These are phyloP conservation scores for Atta colombica DNA, from an alignment of 1,140 invertebrate genomes.

Conservation along the genomic window DNA sequence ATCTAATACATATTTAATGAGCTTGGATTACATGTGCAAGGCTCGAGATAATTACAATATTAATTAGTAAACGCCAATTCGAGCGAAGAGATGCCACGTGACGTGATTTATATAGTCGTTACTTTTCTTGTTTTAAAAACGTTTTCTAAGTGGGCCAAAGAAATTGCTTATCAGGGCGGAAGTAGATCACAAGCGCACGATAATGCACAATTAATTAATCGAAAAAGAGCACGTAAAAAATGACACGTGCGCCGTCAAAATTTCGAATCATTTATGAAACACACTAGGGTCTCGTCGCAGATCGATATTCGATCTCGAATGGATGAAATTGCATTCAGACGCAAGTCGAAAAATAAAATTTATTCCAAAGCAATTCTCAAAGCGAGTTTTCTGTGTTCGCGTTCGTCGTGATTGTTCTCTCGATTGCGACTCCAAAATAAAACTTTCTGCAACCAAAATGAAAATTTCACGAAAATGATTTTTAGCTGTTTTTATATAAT, in stretches of 20 bases:
- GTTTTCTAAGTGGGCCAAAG: slow-evolving; percentile 53
- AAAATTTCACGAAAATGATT: not conserved
- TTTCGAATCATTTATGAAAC: not conserved
- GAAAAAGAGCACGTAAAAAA: slow-evolving; percentile 1
- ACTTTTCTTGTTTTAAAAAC: not conserved
- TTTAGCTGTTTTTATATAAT: not conserved
- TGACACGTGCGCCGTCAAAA: not conserved
- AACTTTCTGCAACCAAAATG: not conserved
- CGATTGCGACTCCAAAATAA: not conserved
- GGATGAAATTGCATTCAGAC: not conserved
- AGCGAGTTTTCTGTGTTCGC: not conserved
- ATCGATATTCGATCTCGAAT: slow-evolving; percentile 20
- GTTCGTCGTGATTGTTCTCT: not conserved
- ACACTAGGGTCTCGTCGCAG: not conserved
- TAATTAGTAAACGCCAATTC: slow-evolving; percentile 18
- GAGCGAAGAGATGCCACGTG: slow-evolving; percentile 20
- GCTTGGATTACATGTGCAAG: slow-evolving; percentile 11
- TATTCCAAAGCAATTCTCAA: slow-evolving; percentile 1
- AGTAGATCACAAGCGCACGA: slow-evolving; percentile 45
- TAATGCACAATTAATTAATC: slow-evolving; percentile 56
- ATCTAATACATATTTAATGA: slow-evolving; percentile 17
- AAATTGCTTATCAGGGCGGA: slow-evolving; percentile 52
- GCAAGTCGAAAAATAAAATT: not conserved
- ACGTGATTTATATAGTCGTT: not conserved
- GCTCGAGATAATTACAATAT: not conserved